phyloP scores from a whole-genome alignment of 2,888 invertebrate genomes.

The Synanthedon tipuliformis region DNA sequence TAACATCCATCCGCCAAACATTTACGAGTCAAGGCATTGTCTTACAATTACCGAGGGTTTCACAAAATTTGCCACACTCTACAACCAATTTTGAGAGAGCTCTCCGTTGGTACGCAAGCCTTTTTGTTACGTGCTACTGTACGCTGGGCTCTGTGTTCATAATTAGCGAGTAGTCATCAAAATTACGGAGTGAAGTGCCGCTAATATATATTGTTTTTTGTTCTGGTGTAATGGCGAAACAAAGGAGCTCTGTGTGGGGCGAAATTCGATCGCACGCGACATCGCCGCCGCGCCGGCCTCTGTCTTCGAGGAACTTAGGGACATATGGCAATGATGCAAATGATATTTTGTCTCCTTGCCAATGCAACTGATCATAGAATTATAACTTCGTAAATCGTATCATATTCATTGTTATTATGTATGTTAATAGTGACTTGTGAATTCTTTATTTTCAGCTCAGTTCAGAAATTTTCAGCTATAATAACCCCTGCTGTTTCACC shows the following conservation, averaged over 20 bases:
- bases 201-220: constrained; percentile 51
- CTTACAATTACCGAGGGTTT: constrained; percentile 55
- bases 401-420: no score
- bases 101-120: constrained; percentile 5
- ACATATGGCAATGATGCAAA: neutral
- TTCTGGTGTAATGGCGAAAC: constrained; percentile 26
- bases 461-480: no score
- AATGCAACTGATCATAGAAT: neutral
- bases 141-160: constrained; percentile 19
- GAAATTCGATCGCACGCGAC: constrained; percentile 64
- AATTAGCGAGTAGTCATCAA: constrained; percentile 47
- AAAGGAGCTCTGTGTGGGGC: constrained; percentile 39
- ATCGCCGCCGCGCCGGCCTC: constrained; percentile 23
- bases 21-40: constrained; percentile 56
- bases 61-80: constrained; percentile 56
- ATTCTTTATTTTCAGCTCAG: no score
- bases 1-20: constrained; percentile 42
- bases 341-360: neutral
- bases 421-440: no score
- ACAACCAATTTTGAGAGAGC: constrained; percentile 22
- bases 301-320: constrained; percentile 9
- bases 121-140: constrained; percentile 9
- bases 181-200: constrained; percentile 59
- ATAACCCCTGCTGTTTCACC: no score
- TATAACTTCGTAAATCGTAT: no score